Base-by-base conservation (phyloP, 1,140 invertebrate genomes). In the Cydia amplana region DNA sequence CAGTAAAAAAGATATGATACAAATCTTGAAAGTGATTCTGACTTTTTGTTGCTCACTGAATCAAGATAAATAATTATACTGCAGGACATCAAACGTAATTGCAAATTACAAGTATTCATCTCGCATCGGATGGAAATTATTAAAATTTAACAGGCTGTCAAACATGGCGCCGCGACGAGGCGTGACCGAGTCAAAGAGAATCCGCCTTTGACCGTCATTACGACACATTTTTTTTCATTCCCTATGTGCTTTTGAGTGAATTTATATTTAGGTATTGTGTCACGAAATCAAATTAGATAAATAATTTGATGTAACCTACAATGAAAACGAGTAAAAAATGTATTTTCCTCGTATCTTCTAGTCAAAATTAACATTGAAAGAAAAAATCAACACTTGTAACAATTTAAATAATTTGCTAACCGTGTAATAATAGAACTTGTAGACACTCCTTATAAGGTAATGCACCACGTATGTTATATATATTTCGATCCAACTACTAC, bases 171-270 rank as follows among this genome's bases (percentile, higher is more conserved):
- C 55, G 4, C 32, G 65, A 6, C 65, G 65, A 20, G 65, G 65
- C 65, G 65, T 70, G 65, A 70, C 65, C 65, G 32, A 36, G 28
- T 70, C 65, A 70, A 70, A 70, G 65, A 70, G 65, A 70, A 40
- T 70, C 32, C 32, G 28, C 65, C 65, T 70, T 70, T 70, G 65
- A 70, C 65, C 65, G 32, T 40, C 65, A 70, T 70, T 70, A 70
- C n/a, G 36, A n/a, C 20, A 14, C 65, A 18, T 70, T 70, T 70
- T 70, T 43, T 28, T 67, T 64, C 43, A 46, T 64, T 16, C 1
- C 64, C 28, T 20, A n/a, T 70, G 32, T 18, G 65, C 65, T 70
- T 67, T 70, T 70, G 25, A 20, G 28, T 64, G 28, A 70, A 36
- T 70, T 18, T 70, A 70, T 70, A 36, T 70, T 43, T n/a, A 43